These are phyloP conservation scores for Sceloporus undulatus DNA, from an alignment of 2,113 vertebrate species.

Conservation along the genomic window DNA sequence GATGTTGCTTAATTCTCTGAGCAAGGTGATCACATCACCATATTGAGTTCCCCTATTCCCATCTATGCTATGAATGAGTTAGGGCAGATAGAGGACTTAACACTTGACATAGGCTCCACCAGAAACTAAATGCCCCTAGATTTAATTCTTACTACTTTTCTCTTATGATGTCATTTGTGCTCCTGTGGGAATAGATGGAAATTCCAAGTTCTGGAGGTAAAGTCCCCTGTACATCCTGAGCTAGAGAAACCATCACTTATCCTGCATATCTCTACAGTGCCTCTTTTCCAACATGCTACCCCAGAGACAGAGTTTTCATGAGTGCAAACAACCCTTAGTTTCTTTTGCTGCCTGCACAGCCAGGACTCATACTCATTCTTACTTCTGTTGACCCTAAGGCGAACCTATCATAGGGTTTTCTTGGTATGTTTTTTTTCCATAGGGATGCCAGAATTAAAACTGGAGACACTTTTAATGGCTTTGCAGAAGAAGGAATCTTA, in stretches of 20 bases:
- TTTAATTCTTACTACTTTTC: neutral
- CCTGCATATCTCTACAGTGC: neutral
- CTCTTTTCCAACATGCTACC: neutral
- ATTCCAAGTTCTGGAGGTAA: neutral
- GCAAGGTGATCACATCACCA: neutral
- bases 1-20: neutral
- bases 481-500: no score
- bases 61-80: neutral
- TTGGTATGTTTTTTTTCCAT: no score
- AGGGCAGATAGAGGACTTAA: neutral
- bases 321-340: neutral
- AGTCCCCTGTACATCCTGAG: neutral
- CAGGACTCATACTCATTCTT: no score
- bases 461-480: no score
- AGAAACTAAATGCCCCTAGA: neutral
- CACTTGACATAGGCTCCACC: neutral
- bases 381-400: no score
- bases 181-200: neutral
- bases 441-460: no score
- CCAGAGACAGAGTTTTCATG: neutral
- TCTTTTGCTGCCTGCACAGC: neutral
- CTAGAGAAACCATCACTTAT: neutral
- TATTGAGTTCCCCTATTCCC: neutral
- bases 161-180: neutral
- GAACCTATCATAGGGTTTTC: no score